Percentiles rank a stretch among this genome's conserved stretches.
These are phyloP conservation scores for Pardosa pseudoannulata DNA, from an alignment of 2,888 invertebrate species.

Conservation along the genomic window DNA sequence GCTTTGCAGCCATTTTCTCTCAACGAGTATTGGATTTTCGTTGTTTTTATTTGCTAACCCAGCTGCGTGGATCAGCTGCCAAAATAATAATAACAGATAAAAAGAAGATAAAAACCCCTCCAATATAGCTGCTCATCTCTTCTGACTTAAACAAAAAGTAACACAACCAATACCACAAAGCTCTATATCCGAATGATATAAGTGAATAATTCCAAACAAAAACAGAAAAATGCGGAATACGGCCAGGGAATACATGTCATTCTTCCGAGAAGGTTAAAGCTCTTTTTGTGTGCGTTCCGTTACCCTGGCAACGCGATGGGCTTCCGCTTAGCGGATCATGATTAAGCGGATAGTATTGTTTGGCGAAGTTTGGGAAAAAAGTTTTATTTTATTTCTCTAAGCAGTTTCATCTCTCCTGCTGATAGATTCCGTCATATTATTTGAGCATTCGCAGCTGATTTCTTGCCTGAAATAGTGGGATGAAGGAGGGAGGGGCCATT, in stretches of 20 bases:
- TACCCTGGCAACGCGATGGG: slow-evolving; percentile 30
- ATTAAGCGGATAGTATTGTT: slow-evolving; percentile 1
- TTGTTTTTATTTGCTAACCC: no score
- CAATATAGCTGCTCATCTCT: no score
- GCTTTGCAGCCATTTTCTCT: no score
- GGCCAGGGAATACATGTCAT: background rate
- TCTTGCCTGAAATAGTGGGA: no score
- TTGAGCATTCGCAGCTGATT: no score
- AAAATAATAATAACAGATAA: no score
- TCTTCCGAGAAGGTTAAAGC: slow-evolving; percentile 56
- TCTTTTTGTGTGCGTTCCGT: slow-evolving; percentile 35
- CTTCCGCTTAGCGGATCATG: slow-evolving; percentile 22
- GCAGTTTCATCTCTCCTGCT: no score
- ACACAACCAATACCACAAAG: background rate
- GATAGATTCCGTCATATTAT: no score
- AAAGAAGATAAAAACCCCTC: no score
- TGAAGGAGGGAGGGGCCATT: no score
- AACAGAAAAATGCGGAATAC: background rate
- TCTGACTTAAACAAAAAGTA: background rate
- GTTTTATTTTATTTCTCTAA: background rate
- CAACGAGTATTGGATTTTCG: no score
- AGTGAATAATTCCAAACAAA: slow-evolving; percentile 15
- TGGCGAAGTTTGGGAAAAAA: background rate
- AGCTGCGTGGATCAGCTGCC: no score
- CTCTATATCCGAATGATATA: background rate